phyloP scores from a whole-genome alignment of 92 coral and sea anemone species.

The Virgularia gustaviana region DNA sequence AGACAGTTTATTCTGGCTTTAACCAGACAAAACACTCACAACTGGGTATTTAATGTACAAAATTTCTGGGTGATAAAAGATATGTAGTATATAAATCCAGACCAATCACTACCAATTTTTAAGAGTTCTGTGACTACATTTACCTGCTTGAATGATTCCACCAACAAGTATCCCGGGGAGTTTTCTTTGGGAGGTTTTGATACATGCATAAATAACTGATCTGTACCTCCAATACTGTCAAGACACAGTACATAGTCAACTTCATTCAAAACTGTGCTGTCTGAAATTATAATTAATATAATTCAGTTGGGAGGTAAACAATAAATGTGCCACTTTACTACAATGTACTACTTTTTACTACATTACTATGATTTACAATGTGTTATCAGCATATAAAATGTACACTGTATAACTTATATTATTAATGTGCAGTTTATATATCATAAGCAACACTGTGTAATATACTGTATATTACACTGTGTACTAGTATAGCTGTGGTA shows the following conservation, averaged over 20 bases:
- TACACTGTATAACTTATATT: too few species aligned
- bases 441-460: too few species aligned
- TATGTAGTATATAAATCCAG: too few species aligned
- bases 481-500: neutral
- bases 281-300: constrained; percentile 43
- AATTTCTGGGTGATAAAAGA: too few species aligned
- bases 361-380: too few species aligned
- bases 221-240: constrained; percentile 78
- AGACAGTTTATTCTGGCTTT: constrained; percentile 74
- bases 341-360: neutral
- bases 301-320: neutral
- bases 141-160: constrained; percentile 57
- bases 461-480: neutral
- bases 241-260: constrained; percentile 91
- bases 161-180: constrained; percentile 63
- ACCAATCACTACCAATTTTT: neutral
- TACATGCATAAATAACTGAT: constrained; percentile 76
- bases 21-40: too few species aligned
- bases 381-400: too few species aligned
- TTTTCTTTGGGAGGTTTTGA: constrained; percentile 97
- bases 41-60: too few species aligned
- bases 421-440: too few species aligned
- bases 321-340: neutral
- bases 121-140: neutral
- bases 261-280: constrained; percentile 83